Base-by-base conservation (phyloP, 35 echinoderm and acorn worm species). In the Hemicentrotus pulcherrimus region DNA sequence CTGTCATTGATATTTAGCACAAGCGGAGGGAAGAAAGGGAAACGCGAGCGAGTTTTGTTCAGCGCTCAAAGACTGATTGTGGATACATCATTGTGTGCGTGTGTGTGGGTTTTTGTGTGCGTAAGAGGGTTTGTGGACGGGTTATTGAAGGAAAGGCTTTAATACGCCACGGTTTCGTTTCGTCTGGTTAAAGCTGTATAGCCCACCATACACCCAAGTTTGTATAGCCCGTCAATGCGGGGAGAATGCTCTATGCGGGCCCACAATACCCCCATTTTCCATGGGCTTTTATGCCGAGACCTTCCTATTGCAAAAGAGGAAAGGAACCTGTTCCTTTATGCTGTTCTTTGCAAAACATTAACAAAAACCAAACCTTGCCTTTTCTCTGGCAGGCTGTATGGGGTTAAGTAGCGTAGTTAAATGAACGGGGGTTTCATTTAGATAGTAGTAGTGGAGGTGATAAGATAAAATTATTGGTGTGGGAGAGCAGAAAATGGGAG, bases 161-260 rank as follows among this genome's bases (percentile, higher is more conserved):
- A 90, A 90, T 90, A 90, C 88, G 88, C 32, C 88, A 45, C 12
- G 32, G 46, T 45, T 47, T 90, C 88, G 88, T 90, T 47, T 33
- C 88, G 88, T 90, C 46, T 90, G 88, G 88, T 46, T 90, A 90
- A 47, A 90, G 32, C 88, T 90, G 31, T 45, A 90, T 90, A 30
- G 88, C 46, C 9, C 46, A 47, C 88, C 88, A 90, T 90, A 90
- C 32, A 90, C 32, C 46, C 31, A 2, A 19, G 32, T 90, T 90
- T 90, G 88, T 90, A 90, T 90, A 90, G 88, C 46, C 32, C 32
- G 88, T 90, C 88, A 90, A 90, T 90, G 88, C 88, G 88, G 88
- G 88, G 32, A 45, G 32, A 33, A 90, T 47, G 15, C 88, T 46
- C 88, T 90, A 90, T 90, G 32, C 32, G 46, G 46, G 15, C 88